Evolutionary conservation across 2,888 invertebrate species (phyloP).

Genomic region (Apamea crenata): DNA sequence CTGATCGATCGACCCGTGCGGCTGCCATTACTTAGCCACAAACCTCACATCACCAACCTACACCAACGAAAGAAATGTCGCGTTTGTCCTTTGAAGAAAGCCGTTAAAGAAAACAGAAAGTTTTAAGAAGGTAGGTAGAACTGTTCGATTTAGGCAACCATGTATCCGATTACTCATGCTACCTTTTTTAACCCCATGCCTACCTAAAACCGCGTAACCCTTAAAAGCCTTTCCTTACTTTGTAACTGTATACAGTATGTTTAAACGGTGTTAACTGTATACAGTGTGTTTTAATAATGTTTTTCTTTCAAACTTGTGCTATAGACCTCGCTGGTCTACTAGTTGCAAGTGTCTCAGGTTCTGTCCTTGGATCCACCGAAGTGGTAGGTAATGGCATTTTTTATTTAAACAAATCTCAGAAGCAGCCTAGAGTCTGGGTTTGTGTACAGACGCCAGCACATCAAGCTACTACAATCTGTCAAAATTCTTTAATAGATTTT

Average conservation of each 20-base stretch:
- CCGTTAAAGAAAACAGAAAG: slow-evolving; percentile 3
- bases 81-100: not conserved
- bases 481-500: too few relatives aligned
- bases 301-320: not conserved
- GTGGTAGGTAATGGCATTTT: too few relatives aligned
- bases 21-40: too few relatives aligned
- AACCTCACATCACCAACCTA: not conserved
- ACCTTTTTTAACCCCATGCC: slow-evolving; percentile 23
- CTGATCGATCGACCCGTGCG: too few relatives aligned
- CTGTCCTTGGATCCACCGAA: not conserved
- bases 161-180: slow-evolving; percentile 37
- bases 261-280: not conserved
- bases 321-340: not conserved
- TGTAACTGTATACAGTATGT: slow-evolving; percentile 24
- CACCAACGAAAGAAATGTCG: not conserved
- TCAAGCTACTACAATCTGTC: too few relatives aligned
- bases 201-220: slow-evolving; percentile 30
- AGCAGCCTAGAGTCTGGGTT: not conserved
- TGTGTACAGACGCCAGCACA: too few relatives aligned
- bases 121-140: slow-evolving; percentile 5
- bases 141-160: slow-evolving; percentile 26
- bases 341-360: not conserved
- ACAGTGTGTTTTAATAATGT: not conserved
- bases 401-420: not conserved
- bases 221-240: slow-evolving; percentile 27